A percentile compares a stretch with the other conserved stretches of the same genome.
These are phyloP conservation scores for Oconnorella tubifera DNA, from an alignment of 2,888 invertebrate genomes.

Conservation along the genomic window DNA sequence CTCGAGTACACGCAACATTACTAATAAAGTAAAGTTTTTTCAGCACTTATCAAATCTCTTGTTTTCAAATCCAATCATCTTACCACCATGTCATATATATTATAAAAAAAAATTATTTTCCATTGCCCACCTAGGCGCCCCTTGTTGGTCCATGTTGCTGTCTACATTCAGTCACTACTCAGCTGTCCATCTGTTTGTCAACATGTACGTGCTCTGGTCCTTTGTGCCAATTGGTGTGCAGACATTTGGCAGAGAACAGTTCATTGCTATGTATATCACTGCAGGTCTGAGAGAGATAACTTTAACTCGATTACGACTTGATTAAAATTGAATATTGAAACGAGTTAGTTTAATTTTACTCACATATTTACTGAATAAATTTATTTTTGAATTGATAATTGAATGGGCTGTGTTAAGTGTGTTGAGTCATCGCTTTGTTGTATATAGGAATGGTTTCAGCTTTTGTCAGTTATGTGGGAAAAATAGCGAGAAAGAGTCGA, in stretches of 20 bases:
- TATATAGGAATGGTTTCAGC: constrained; percentile 71
- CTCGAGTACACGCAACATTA: too few species aligned
- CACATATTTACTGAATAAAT: background rate
- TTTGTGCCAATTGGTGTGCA: constrained; percentile 65
- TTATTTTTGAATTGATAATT: background rate
- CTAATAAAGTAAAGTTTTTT: too few species aligned
- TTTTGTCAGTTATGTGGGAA: constrained; percentile 77
- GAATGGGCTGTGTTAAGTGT: background rate
- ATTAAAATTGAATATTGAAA: background rate
- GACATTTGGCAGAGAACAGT: constrained; percentile 83
- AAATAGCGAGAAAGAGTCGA: constrained; percentile 67
- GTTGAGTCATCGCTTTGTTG: too few species aligned
- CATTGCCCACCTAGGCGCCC: constrained; percentile 66
- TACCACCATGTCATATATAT: too few species aligned
- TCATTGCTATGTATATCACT: constrained; percentile 81
- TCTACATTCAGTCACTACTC: constrained; percentile 94
- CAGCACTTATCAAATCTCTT: too few species aligned
- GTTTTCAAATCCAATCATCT: too few species aligned
- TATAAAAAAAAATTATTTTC: too few species aligned
- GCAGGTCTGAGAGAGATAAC: constrained; percentile 61
- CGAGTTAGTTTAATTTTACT: background rate
- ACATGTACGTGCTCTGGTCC: constrained; percentile 88
- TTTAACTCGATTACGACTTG: background rate
- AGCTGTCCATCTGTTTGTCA: constrained; percentile 78
- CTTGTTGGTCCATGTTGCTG: constrained; percentile 83